Evolutionary conservation across 2,888 invertebrate species (phyloP), one percentile per base, ranked within the genome.

Genomic region (Drosophila austrosaltans): DNA sequence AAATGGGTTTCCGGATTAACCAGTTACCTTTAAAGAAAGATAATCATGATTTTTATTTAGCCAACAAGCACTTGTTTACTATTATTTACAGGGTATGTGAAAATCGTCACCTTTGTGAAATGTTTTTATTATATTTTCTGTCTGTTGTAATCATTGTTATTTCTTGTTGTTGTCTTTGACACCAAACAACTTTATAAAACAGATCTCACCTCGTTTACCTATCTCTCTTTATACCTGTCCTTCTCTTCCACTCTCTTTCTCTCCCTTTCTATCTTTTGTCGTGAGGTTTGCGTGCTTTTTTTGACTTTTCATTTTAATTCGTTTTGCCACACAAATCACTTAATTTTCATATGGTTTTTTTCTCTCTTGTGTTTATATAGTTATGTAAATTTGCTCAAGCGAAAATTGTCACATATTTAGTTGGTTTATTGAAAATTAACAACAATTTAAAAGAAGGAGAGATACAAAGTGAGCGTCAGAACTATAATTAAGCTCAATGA

Each of bases 401-500:
- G 40, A 59, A 39, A 42, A 53, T 63, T 42, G 59, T 42, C 59
- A 59, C 59, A 39, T 59, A 59, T 40, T 42, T 28, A 28, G 40
- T 42, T 59, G 48, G 48, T 12, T 48, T 25, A 48, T 48, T 48
- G 48, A 48, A 48, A 48, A 48, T 48, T 48, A 48, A 48, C 48
- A 25, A 48, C 48, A 48, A 54, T 63, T 59, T 63, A 48, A 56
- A 32, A 53, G 66, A 40, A 10, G 36, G 32, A 68, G 69, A 60
- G 69, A 60, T 53, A 66, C 36, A 53, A 10, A 69, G 69, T 30
- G 40, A 57, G 42, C 48, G 8, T 48, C 22, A 54, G 53, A 62
- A 63, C 58, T 79, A 72, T 83, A 86, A 88, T 88, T 86, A 83
- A 81, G 77, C 75, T 83, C 74, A 79, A 76, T 83, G 76, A 79